These are phyloP conservation scores for Drosophila novamexicana DNA, from an alignment of 1,140 invertebrate genomes.

Conservation along the genomic window DNA sequence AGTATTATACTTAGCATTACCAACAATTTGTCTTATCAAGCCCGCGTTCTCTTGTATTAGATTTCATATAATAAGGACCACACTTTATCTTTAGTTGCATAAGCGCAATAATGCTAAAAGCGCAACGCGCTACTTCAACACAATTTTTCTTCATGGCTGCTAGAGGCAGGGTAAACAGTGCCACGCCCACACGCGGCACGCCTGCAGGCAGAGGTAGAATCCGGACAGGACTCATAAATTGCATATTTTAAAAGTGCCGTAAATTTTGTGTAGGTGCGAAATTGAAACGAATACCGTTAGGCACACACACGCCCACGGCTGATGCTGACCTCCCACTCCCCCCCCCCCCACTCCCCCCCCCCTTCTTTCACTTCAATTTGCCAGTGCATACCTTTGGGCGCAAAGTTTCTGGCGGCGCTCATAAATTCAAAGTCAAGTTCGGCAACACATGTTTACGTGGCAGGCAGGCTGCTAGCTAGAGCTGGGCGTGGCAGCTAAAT, in stretches of 20 bases:
- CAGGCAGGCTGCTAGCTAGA: conserved; percentile 1
- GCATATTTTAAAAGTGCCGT: conserved; percentile 77
- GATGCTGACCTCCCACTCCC: not conserved
- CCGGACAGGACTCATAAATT: conserved; percentile 59
- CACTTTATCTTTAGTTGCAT: not conserved
- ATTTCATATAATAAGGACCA: not conserved
- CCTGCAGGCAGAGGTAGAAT: not conserved
- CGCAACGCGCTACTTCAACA: conserved; percentile 10
- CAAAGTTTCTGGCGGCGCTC: conserved; percentile 55
- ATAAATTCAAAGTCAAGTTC: conserved; percentile 57
- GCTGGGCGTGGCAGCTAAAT: not conserved
- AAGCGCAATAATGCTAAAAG: conserved; percentile 14
- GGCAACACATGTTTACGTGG: conserved; percentile 30
- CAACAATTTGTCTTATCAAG: too few relatives aligned
- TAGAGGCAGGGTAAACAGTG: not conserved
- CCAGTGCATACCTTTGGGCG: conserved; percentile 63
- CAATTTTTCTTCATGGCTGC: conserved; percentile 15
- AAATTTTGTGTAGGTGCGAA: conserved; percentile 75
- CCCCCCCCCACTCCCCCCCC: not conserved
- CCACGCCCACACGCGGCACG: conserved; percentile 20
- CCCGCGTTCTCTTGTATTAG: too few relatives aligned
- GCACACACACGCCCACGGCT: conserved; percentile 3
- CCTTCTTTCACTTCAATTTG: conserved; percentile 25
- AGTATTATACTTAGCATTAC: too few relatives aligned
- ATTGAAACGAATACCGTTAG: conserved; percentile 60